A percentile compares a stretch with the other conserved stretches of the same genome.
These are phyloP conservation scores for Rhogogaster chlorosoma DNA, from an alignment of 2,888 invertebrate species.

Conservation along the genomic window DNA sequence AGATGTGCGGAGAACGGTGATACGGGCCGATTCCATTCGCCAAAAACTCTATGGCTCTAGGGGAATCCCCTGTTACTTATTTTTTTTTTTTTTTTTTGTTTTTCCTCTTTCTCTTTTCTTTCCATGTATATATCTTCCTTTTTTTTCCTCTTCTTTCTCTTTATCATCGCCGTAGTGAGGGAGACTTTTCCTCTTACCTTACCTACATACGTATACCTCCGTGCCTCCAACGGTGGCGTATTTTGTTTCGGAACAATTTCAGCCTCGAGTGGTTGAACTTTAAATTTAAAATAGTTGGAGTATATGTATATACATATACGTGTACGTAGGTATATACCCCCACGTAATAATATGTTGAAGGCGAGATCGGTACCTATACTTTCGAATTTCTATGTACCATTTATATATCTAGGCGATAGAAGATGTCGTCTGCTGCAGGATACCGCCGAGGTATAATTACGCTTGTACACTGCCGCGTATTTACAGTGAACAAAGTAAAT, in stretches of 20 bases:
- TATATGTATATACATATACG: too few species aligned
- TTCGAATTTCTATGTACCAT: not conserved
- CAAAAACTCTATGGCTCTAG: slow-evolving; percentile 1
- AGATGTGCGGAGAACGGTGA: not conserved
- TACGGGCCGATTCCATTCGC: slow-evolving; percentile 25
- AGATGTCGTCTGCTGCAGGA: not conserved
- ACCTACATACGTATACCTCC: not conserved
- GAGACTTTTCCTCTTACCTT: not conserved
- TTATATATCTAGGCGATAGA: not conserved
- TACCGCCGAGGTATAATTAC: not conserved
- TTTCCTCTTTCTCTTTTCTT: not conserved
- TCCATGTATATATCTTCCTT: not conserved
- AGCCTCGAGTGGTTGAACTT: not conserved
- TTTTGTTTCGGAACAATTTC: not conserved
- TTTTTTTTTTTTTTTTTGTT: not conserved
- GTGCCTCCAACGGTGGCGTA: not conserved
- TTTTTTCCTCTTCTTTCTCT: not conserved
- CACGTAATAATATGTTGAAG: not conserved
- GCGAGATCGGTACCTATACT: not conserved
- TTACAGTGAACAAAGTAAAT: slow-evolving; percentile 12
- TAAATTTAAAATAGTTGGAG: not conserved
- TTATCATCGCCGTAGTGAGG: not conserved
- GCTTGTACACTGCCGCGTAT: slow-evolving; percentile 1
- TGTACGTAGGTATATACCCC: not conserved
- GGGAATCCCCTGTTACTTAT: slow-evolving; percentile 17